Evolutionary conservation across 2,888 invertebrate genomes (phyloP), one percentile per base, ranked within the genome.

Genomic region (Gymnosoma rotundatum): DNA sequence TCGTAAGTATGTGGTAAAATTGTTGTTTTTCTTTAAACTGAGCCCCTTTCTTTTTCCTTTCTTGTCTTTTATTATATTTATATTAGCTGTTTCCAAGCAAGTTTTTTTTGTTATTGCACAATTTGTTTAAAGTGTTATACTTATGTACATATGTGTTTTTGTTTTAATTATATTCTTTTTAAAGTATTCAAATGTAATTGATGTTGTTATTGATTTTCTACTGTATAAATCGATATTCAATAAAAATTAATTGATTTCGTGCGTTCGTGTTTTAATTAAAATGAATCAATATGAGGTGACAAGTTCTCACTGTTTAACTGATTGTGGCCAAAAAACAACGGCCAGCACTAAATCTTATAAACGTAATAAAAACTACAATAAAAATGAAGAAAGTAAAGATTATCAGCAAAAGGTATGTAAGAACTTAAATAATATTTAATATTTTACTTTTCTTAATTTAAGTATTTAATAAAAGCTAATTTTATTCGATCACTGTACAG

Each of bases 271-370:
- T 79, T 66, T 63, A 32, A 83, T 60, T 52, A 87, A 85, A 83
- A 87, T 88, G 87, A 84, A 84, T 75, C 87, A 87, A 74, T 87
- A 86, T 87, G 87, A 87, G n/a, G 83, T 85, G 74, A 81, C 69
- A 69, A 82, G 82, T 66, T 74, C 84, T 25, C 87, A 88, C 74
- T 76, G 73, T 50, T 66, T 86, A 42, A 76, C 82, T 58, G 83
- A 83, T 21, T 86, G 78, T 72, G 80, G 76, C 70, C 85, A 78
- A 76, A 45, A 38, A 81, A 78, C 56, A 42, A 78, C 74, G 83
- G 74, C 83, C 56, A 69, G 84, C 73, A 83, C 75, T 64, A 72
- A 67, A 36, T 86, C 82, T 58, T 83, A 74, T 36, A 88, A 79
- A 58, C 83, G 87, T 38, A 38, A n/a, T 25, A 70, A 54, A 9